Evolutionary conservation across 2,888 invertebrate species (phyloP), one percentile per base, ranked within the genome.

Genomic region (Xanthorhoe spadicearia): DNA sequence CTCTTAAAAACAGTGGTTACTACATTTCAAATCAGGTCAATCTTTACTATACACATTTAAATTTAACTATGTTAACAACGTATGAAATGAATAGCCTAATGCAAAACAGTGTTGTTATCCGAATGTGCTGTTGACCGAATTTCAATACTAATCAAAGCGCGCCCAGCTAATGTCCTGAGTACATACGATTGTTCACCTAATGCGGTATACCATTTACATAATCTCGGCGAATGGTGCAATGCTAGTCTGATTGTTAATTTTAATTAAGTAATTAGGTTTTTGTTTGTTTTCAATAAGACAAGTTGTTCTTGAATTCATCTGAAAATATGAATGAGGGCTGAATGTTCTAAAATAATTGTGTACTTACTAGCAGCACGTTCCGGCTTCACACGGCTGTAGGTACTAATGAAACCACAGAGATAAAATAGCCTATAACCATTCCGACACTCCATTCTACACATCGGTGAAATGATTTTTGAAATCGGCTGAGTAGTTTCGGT

Each of bases 111-210:
- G 13, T 28, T 52, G 52, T 32, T 43, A 28, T 63, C 51, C 46
- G 6, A 17, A 19, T 23, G 51, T 48, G 50, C 7, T 43, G 28
- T 15, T 53, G 58, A 54, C 53, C 53, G 68, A 56, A 62, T 64
- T 65, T 58, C 38, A 64, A 58, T 69, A 56, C 63, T 67, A 69
- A 68, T 80, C 78, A 76, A 67, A 69, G 74, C 71, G 71, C 79
- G 78, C 81, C 76, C 72, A 73, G 66, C 74, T 80, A 81, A 84
- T 78, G 73, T 77, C 58, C 55, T 68, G 66, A 74, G 69, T 71
- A 79, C 79, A 81, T 81, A 78, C 79, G 77, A 81, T 80, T 82
- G 81, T 76, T 67, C 77, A 75, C 73, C 77, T 84, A 84, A 84
- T 83, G 82, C 81, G 79, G 70, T 54, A 62, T 55, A 62, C 74